Evolutionary conservation across 2,888 invertebrate species (phyloP).

Genomic region (Boloria selene): DNA sequence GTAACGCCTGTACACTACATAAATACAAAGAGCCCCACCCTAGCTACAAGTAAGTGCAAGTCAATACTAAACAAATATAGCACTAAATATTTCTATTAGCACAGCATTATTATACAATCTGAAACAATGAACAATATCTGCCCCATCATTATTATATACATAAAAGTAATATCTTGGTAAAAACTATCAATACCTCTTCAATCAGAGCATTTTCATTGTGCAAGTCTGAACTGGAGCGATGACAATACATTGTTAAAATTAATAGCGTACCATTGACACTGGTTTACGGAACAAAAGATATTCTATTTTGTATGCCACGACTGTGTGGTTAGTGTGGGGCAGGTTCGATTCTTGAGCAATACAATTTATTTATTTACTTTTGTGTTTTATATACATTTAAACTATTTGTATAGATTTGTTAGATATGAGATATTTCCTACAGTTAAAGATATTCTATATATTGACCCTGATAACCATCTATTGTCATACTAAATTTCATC

Average conservation of each 20-base stretch:
- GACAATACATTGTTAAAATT: constrained; percentile 23
- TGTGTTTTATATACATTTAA: too few relatives aligned
- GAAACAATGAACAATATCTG: neutral
- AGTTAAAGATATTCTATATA: too few relatives aligned
- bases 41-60: too few relatives aligned
- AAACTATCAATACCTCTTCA: constrained; percentile 15
- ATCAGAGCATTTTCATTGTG: constrained; percentile 14
- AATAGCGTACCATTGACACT: constrained; percentile 20
- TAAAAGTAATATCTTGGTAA: constrained; percentile 1
- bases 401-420: too few relatives aligned
- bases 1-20: too few relatives aligned
- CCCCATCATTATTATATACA: neutral
- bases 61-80: too few relatives aligned
- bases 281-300: constrained; percentile 18
- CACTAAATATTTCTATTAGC: too few relatives aligned
- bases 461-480: too few relatives aligned
- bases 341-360: neutral
- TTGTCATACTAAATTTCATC: too few relatives aligned
- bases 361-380: neutral
- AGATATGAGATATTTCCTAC: too few relatives aligned
- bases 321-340: neutral
- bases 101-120: neutral
- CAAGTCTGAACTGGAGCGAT: constrained; percentile 18
- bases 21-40: too few relatives aligned
- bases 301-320: neutral